Percentiles rank a stretch among this genome's conserved stretches.
Evolutionary conservation across 53 echinoderm and acorn worm species (phyloP).

Genomic region (Holothuria leucospilota): DNA sequence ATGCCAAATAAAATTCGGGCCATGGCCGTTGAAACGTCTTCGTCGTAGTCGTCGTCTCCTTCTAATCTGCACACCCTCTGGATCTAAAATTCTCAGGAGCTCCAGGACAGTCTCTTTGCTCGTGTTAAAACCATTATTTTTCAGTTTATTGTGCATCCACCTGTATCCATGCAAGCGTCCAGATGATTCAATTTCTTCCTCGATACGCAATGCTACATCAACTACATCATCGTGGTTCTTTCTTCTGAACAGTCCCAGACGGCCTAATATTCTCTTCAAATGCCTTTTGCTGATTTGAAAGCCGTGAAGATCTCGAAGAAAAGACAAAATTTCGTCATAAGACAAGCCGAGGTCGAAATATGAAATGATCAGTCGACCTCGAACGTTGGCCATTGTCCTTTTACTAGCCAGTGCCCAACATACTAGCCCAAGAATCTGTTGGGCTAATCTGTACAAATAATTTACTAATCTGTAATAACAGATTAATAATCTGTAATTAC

Average conservation of each 20-base stretch:
- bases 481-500: no score
- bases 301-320: no score
- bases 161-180: background rate
- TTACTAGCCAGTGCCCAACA: no score
- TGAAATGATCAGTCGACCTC: no score
- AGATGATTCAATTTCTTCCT: background rate
- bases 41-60: background rate
- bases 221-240: background rate
- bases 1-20: background rate
- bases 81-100: background rate
- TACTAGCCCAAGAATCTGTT: no score
- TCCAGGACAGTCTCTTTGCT: background rate
- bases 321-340: no score
- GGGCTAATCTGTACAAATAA: no score
- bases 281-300: background rate
- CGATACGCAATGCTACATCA: background rate
- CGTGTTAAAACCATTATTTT: background rate
- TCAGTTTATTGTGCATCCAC: background rate
- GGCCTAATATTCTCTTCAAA: background rate
- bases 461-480: no score
- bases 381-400: no score
- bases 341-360: no score
- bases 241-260: background rate
- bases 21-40: background rate
- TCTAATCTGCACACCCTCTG: background rate